A percentile compares a stretch with the other conserved stretches of the same genome.
These are phyloP conservation scores for Tragelaphus imberbis DNA, from an alignment of 2,113 vertebrate species.

Conservation along the genomic window DNA sequence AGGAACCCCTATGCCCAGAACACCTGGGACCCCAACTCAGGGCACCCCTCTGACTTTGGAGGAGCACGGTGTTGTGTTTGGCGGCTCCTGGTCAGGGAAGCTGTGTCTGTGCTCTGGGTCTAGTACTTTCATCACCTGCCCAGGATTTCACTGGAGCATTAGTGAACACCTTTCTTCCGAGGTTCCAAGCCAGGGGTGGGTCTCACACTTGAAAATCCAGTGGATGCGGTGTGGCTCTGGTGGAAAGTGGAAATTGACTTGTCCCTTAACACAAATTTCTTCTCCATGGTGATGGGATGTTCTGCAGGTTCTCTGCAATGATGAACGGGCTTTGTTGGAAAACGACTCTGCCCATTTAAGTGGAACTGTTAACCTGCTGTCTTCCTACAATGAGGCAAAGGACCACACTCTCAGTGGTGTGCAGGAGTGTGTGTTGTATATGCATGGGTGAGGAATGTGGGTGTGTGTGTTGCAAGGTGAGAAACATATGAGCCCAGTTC, in stretches of 20 bases:
- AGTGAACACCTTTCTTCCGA: conserved; percentile 83
- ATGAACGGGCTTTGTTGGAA: conserved; percentile 79
- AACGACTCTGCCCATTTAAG: neutral
- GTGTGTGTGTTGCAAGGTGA: too few species aligned
- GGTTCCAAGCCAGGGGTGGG: too few species aligned
- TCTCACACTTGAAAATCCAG: too few species aligned
- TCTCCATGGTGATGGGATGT: too few species aligned
- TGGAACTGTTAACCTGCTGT: neutral
- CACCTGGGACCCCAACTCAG: neutral
- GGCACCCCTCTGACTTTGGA: neutral
- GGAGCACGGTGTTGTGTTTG: neutral
- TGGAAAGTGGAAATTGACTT: too few species aligned
- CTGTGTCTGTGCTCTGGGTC: conserved; percentile 74
- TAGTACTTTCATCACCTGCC: conserved; percentile 76
- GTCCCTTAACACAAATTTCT: too few species aligned
- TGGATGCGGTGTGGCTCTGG: too few species aligned
- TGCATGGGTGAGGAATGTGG: neutral
- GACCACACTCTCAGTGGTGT: accelerated
- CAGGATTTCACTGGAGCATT: conserved; percentile 75
- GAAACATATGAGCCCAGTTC: too few species aligned
- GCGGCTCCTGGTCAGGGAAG: conserved; percentile 80
- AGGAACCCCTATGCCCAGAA: neutral
- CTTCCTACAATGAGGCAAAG: neutral
- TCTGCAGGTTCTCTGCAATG: conserved; percentile 83
- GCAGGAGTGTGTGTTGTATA: neutral